Evolutionary conservation across 2,797 vertebrate species (phyloP), one percentile per base, ranked within the genome.

Genomic region (Platyrinchus mystaceus): DNA sequence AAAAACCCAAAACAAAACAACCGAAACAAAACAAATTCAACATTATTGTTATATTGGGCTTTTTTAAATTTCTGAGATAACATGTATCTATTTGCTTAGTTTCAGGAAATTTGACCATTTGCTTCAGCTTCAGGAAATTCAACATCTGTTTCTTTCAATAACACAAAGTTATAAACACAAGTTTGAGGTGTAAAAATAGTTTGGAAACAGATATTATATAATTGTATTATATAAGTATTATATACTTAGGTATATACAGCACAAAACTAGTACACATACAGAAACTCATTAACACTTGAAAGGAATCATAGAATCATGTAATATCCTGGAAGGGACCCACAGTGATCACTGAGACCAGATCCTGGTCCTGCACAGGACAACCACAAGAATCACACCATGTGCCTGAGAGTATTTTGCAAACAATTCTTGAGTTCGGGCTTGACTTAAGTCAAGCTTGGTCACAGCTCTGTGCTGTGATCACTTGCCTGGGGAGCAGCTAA

Each of bases 31-130:
- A 11, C 8, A 47, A 49, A 23, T 52, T 26, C 43, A 58, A 4
- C 1, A 10, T 30, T 37, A 12, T 39, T 66, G 27, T 52, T 43
- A 10, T 22, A 8, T 9, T 44, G 15, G 0, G 0, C 2, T 19
- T 3, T 66, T 66, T 59, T 24, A 39, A 23, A 46, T 5, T n/a
- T 59, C 23, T 55, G 22, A 55, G 20, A 55, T 28, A 55, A 50
- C 6, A 18, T 0, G 0, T 10, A 32, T 6, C 6, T 46, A 23
- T 62, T 62, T 50, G 21, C 10, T 73, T 7, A 24, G 7, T 64
- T 62, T 56, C 47, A 66, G 10, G 26, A 50, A 50, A 27, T 50
- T 27, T 26, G 47, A 27, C 8, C 9, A 49, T 49, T 50, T 50
- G 14, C 26, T 50, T 50, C 26, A 50, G 10, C 7, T 58, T 44